A percentile compares a stretch with the other conserved stretches of the same genome.
Conservation (phyloP, 2,888 invertebrate genomes). For the Brachypalpus laphriformis region DNA sequence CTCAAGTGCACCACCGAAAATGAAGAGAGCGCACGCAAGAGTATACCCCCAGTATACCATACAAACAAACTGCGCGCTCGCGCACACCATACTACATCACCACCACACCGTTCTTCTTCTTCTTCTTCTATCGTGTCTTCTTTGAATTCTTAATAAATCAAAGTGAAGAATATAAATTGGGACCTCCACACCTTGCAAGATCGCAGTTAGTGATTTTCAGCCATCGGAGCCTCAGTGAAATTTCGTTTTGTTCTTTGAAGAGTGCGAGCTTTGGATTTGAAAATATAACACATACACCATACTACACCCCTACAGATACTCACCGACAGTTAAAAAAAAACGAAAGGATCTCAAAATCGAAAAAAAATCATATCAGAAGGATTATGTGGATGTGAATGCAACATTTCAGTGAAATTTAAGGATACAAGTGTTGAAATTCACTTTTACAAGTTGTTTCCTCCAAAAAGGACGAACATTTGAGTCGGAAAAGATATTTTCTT, state of each 20-base stretch:
- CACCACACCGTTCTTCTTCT: constrained; percentile 57
- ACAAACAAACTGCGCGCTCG: constrained; percentile 16
- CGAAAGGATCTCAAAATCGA: constrained; percentile 50
- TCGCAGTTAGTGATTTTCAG: constrained; percentile 83
- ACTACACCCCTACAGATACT: constrained; percentile 24
- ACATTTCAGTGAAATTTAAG: constrained; percentile 46
- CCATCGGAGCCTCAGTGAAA: constrained; percentile 82
- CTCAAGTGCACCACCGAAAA: constrained; percentile 48
- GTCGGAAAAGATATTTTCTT: background rate
- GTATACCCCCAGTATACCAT: background rate
- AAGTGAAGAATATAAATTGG: constrained; percentile 83
- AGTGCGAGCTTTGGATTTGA: constrained; percentile 82
- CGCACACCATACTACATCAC: constrained; percentile 23
- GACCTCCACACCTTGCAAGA: constrained; percentile 80
- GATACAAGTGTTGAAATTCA: constrained; percentile 46
- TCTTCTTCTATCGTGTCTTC: constrained; percentile 78
- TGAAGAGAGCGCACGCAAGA: constrained; percentile 29
- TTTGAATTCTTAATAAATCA: constrained; percentile 83
- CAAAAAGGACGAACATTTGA: constrained; percentile 21
- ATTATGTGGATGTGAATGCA: constrained; percentile 75
- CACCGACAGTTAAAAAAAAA: background rate
- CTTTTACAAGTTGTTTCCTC: background rate
- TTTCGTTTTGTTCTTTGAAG: constrained; percentile 76
- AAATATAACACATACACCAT: constrained; percentile 48
- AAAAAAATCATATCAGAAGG: constrained; percentile 69